phyloP scores from a whole-genome alignment of 2,888 invertebrate species.

The Drosophila nr. fundita region DNA sequence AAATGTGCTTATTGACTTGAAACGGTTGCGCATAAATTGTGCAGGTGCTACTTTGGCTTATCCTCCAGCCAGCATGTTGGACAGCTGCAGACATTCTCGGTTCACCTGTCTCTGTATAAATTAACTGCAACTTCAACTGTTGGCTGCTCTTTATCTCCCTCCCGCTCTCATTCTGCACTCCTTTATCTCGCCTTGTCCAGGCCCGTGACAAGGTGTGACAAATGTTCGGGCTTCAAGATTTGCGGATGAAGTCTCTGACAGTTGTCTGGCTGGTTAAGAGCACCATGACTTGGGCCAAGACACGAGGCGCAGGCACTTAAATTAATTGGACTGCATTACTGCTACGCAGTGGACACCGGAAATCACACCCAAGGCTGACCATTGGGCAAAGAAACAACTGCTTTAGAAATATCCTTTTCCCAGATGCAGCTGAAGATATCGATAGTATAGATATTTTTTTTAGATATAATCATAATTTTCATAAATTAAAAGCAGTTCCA shows the following conservation, averaged over 20 bases:
- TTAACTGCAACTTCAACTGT: conserved; percentile 52
- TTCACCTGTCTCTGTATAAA: conserved; percentile 57
- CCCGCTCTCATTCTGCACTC: neutral
- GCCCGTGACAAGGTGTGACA: conserved; percentile 39
- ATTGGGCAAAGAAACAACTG: neutral
- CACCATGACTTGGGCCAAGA: conserved; percentile 11
- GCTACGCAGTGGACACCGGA: neutral
- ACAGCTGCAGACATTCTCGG: conserved; percentile 6
- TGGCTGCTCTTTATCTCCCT: neutral
- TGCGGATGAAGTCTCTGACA: conserved; percentile 42
- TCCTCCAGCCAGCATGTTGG: conserved; percentile 21
- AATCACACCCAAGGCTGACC: neutral
- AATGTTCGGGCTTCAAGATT: conserved; percentile 44
- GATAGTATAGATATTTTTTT: neutral
- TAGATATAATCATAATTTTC: neutral
- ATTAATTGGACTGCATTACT: conserved; percentile 45
- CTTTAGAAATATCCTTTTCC: neutral
- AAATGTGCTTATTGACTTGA: conserved; percentile 81
- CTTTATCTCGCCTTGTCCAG: neutral
- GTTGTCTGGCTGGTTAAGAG: conserved; percentile 38
- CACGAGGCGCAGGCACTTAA: conserved; percentile 35
- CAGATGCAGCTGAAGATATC: neutral
- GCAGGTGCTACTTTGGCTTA: conserved; percentile 43
- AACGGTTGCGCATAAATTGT: conserved; percentile 74
- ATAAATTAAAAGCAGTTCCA: neutral